Percentiles rank a stretch among this genome's conserved stretches.
phyloP scores from a whole-genome alignment of 2,888 invertebrate species.

The Lasius fuliginosus region DNA sequence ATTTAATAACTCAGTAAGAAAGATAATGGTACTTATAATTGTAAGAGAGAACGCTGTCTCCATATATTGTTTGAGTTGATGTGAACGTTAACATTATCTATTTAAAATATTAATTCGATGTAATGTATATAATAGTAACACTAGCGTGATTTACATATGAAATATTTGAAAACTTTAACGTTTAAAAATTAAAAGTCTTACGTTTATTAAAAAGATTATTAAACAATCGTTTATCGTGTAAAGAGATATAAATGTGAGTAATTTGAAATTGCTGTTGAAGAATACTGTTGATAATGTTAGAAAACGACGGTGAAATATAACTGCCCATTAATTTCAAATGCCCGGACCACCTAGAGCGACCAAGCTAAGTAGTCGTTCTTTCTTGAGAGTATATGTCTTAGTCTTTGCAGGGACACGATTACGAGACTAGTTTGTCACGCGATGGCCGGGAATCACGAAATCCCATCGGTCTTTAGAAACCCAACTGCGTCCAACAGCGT shows the following conservation, averaged over 20 bases:
- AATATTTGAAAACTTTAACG: neutral
- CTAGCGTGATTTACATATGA: neutral
- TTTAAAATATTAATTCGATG: constrained; percentile 3
- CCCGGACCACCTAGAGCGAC: constrained; percentile 16
- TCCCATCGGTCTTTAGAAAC: constrained; percentile 60
- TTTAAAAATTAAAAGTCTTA: neutral
- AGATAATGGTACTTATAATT: neutral
- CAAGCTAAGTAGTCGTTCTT: constrained; percentile 68
- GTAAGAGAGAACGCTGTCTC: neutral
- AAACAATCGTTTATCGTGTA: constrained; percentile 21
- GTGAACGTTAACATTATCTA: neutral
- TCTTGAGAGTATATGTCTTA: constrained; percentile 60
- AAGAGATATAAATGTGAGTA: constrained; percentile 37
- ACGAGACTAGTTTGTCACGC: constrained; percentile 70
- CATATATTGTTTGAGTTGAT: neutral
- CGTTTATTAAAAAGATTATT: constrained; percentile 42
- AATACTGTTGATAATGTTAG: constrained; percentile 58
- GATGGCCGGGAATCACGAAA: constrained; percentile 65
- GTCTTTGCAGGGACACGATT: constrained; percentile 64
- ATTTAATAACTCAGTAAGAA: neutral
- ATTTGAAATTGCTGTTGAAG: constrained; percentile 50
- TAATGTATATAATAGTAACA: neutral
- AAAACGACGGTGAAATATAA: constrained; percentile 63
- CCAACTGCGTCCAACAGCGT: constrained; percentile 41
- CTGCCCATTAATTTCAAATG: constrained; percentile 66